Conservation (phyloP, 53 echinoderm and acorn worm genomes). For the Arbacia lixula region DNA sequence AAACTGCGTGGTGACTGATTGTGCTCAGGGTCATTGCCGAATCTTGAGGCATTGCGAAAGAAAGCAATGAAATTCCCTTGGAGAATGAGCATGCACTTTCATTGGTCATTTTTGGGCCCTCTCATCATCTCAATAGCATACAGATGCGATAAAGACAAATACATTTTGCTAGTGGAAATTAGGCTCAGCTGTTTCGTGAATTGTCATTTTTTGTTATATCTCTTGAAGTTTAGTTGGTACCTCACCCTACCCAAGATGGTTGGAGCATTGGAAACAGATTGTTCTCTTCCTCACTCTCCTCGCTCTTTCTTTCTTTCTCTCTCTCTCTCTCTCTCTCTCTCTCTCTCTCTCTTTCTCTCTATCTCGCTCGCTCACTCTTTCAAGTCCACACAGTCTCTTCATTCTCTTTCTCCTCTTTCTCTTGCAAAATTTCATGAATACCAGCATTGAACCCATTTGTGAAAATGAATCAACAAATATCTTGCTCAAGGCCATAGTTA, state of each 20-base stretch:
- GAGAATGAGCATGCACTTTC: slow-evolving; percentile 32
- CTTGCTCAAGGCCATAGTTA: too few species aligned
- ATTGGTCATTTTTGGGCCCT: too few species aligned
- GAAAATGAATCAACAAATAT: too few species aligned
- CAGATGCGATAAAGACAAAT: slow-evolving; percentile 48
- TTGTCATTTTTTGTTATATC: slow-evolving; percentile 40
- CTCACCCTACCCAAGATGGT: too few species aligned
- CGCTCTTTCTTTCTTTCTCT: not conserved
- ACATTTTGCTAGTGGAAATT: slow-evolving; percentile 34
- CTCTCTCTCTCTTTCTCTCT: not conserved
- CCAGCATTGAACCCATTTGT: too few species aligned
- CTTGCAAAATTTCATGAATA: too few species aligned
- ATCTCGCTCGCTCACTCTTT: slow-evolving; percentile 1
- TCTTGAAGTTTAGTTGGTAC: too few species aligned
- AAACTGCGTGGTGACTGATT: too few species aligned
- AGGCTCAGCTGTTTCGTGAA: slow-evolving; percentile 30
- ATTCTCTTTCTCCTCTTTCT: too few species aligned
- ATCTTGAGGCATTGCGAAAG: not conserved
- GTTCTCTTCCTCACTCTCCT: not conserved
- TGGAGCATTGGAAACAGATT: too few species aligned
- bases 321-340: not conserved
- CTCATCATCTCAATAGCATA: slow-evolving; percentile 14
- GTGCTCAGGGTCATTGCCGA: slow-evolving; percentile 8
- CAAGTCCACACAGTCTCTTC: too few species aligned
- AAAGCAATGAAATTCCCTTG: not conserved